Percentiles rank a stretch among this genome's conserved stretches.
Conservation (phyloP, 2,888 invertebrate species). For the Calephelis perditalis region DNA sequence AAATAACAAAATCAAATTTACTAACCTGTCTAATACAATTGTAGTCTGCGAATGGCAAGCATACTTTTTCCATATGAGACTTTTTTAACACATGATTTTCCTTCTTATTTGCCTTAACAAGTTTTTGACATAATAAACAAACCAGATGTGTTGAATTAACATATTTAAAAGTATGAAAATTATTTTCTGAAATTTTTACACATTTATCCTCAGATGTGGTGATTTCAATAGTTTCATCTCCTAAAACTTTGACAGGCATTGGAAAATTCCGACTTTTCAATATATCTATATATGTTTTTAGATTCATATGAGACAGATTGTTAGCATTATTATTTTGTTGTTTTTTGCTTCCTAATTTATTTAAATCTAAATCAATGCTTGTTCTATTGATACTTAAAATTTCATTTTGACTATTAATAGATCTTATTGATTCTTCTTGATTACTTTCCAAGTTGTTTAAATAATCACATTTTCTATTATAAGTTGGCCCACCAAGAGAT, state of each 20-base stretch:
- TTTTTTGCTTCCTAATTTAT: no score
- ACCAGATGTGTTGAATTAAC: not conserved
- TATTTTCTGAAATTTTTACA: constrained; percentile 23
- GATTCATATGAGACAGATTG: no score
- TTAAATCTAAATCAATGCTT: no score
- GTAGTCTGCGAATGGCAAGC: constrained; percentile 27
- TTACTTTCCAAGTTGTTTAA: no score
- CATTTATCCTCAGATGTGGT: constrained; percentile 24
- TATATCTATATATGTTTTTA: not conserved
- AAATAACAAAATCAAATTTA: not conserved
- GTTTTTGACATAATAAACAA: not conserved
- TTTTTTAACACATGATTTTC: constrained; percentile 18
- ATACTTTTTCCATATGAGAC: constrained; percentile 27
- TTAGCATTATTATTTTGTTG: no score
- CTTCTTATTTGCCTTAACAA: not conserved
- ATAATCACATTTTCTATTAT: no score
- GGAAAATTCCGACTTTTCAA: not conserved
- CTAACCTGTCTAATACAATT: constrained; percentile 28
- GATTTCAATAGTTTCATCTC: constrained; percentile 14
- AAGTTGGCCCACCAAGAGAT: no score
- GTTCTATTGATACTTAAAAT: no score
- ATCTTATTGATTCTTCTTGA: no score
- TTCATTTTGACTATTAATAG: no score
- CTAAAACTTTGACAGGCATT: not conserved
- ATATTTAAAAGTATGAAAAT: constrained; percentile 27